These are phyloP conservation scores for Strigamia transsilvanica DNA, from an alignment of 2,888 invertebrate species.

Conservation along the genomic window DNA sequence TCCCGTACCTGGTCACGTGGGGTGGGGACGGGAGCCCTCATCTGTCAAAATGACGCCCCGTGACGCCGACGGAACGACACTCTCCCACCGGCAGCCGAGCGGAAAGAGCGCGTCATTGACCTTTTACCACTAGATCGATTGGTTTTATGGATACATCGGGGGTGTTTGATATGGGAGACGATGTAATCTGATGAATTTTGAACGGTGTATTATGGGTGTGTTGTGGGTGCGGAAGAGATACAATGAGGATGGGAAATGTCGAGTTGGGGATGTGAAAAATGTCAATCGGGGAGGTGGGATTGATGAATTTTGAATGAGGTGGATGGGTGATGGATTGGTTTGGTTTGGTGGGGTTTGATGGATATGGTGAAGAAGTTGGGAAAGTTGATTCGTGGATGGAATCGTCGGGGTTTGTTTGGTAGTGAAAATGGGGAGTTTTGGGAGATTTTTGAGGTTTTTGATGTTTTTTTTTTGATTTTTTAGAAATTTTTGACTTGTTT, in stretches of 20 bases:
- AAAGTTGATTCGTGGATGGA: not conserved
- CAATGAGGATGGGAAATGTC: too few relatives aligned
- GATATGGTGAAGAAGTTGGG: not conserved
- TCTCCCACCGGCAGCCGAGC: not conserved
- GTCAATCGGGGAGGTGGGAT: not conserved
- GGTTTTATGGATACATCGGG: not conserved
- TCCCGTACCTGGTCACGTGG: conserved; percentile 26
- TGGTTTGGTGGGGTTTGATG: not conserved
- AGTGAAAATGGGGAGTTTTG: too few relatives aligned
- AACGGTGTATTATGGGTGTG: not conserved
- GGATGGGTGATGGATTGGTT: not conserved
- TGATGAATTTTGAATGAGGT: not conserved
- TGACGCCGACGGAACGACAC: conserved; percentile 15
- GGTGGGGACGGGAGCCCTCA: conserved; percentile 1
- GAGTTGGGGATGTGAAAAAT: too few relatives aligned
- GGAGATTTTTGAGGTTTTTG: too few relatives aligned
- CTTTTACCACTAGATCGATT: conserved; percentile 13
- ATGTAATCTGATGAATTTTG: conserved; percentile 15
- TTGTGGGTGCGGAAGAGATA: too few relatives aligned
- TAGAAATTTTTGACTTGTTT: too few relatives aligned
- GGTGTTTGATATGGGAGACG: not conserved
- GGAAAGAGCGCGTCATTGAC: conserved; percentile 38
- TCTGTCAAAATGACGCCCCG: conserved; percentile 35
- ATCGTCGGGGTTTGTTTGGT: too few relatives aligned
- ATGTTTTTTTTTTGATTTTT: too few relatives aligned